Base-by-base conservation (phyloP, 1,140 invertebrate species). In the Platyura marginata region DNA sequence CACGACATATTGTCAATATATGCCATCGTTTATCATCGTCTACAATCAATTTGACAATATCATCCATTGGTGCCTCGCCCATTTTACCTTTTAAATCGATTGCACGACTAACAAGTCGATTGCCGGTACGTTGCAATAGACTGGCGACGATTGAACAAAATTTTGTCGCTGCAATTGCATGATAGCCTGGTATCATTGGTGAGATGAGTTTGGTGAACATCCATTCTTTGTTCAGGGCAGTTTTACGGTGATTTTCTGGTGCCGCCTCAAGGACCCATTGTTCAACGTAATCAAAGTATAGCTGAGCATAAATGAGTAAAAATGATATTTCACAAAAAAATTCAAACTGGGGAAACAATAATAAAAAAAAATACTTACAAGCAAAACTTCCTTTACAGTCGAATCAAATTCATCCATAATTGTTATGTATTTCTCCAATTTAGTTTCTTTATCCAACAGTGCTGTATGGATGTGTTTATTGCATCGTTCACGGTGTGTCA, bases 151-250 rank as follows among this genome's bases (percentile, higher is more conserved):
- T 41, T 18, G 29, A 22, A 40, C 35, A 81, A 55, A 83, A 83
- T 48, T 72, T 72, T 25, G 71, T 69, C 2, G 71, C 74, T 16
- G 78, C 76, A 33, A 75, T 62, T 21, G 69, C 67, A 50, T 75
- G 70, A 42, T 78, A 81, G 39, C 72, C 71, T 11, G 69, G 68
- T 37, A 87, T 77, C 64, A 79, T 69, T 4, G 74, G 69, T 47
- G 75, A 74, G 23, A 81, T 73, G 2, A 69, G 59, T 51, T 78
- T 76, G 1, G 79, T 75, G 53, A 85, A 86, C 42, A 64, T 67
- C 81, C 82, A 87, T 51, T 87, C 82, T 48, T 81, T 77, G 56
- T 85, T 79, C n/a, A 87, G 64, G 9, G 80, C 67, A 52, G 74
- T 81, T 52, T 83, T 85, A 48, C 81, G 72, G 35, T 77, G 73